Conservation (phyloP, 2,888 invertebrate species). For the Sinopyrophorus schimmeli region DNA sequence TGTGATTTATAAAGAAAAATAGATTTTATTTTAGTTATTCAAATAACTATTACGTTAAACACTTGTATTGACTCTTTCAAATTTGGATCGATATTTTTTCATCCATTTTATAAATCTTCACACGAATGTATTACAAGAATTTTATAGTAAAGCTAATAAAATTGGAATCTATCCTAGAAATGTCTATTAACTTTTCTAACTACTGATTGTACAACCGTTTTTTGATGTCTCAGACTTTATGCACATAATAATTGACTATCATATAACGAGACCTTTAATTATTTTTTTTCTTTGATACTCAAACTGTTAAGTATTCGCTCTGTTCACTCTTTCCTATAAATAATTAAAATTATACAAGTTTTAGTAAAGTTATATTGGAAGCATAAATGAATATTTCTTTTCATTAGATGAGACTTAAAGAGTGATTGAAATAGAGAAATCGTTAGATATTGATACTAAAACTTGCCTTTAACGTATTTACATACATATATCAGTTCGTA, state of each 20-base stretch:
- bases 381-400: conserved; percentile 17
- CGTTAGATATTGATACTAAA: too few species aligned
- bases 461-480: neutral
- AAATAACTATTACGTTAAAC: too few species aligned
- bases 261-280: conserved; percentile 23
- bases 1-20: too few species aligned
- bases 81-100: too few species aligned
- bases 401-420: conserved; percentile 15
- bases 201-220: conserved; percentile 32
- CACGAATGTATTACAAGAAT: neutral
- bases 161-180: conserved; percentile 22
- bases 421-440: conserved; percentile 18
- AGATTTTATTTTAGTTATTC: too few species aligned
- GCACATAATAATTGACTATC: conserved; percentile 29
- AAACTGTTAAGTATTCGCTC: too few species aligned
- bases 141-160: conserved; percentile 16
- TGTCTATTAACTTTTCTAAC: conserved; percentile 18
- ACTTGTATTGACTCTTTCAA: too few species aligned
- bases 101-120: neutral
- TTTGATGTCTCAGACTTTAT: conserved; percentile 29
- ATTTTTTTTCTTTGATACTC: conserved; percentile 6
- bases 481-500: conserved; percentile 19
- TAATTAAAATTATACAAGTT: conserved; percentile 16
- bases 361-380: conserved; percentile 27
- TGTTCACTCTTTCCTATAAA: conserved; percentile 1